Evolutionary conservation across 1,140 invertebrate species (phyloP).

Genomic region (Paramacrobiotus metropolitanus): DNA sequence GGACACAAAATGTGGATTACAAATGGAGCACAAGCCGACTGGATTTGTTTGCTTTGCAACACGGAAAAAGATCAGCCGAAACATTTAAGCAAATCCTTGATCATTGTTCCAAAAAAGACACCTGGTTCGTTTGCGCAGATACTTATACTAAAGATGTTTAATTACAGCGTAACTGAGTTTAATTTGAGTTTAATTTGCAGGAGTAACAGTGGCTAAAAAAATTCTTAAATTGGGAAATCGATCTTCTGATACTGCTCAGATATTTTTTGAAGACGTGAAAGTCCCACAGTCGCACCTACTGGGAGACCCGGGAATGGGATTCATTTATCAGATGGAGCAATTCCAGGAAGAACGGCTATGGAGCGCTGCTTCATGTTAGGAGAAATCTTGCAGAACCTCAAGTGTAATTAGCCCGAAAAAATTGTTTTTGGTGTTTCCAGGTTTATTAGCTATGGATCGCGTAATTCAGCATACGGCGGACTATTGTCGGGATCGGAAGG

Average conservation of each 20-base stretch:
- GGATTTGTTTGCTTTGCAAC: constrained; percentile 35
- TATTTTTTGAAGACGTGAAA: constrained; percentile 34
- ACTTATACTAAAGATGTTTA: constrained; percentile 13
- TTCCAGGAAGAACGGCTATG: constrained; percentile 33
- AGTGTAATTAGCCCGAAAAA: background rate
- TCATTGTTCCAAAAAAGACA: constrained; percentile 32
- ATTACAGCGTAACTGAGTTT: too few relatives aligned
- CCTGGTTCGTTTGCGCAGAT: too few relatives aligned
- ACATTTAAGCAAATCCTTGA: constrained; percentile 34
- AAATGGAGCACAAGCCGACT: constrained; percentile 32
- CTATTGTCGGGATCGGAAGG: constrained; percentile 26
- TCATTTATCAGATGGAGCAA: constrained; percentile 36
- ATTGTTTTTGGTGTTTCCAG: constrained; percentile 15
- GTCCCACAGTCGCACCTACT: constrained; percentile 31
- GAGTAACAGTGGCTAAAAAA: constrained; percentile 20
- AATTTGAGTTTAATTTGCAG: constrained; percentile 11
- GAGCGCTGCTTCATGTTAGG: constrained; percentile 21
- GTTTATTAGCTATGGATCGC: constrained; percentile 22
- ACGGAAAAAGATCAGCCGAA: constrained; percentile 22
- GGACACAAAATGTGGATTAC: constrained; percentile 36
- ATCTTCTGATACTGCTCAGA: constrained; percentile 32
- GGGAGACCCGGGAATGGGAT: constrained; percentile 34
- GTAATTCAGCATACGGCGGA: constrained; percentile 27
- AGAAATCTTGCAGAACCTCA: background rate
- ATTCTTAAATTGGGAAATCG: constrained; percentile 32